These are phyloP conservation scores for Spisula solida DNA, from an alignment of 2,888 invertebrate species.

Conservation along the genomic window DNA sequence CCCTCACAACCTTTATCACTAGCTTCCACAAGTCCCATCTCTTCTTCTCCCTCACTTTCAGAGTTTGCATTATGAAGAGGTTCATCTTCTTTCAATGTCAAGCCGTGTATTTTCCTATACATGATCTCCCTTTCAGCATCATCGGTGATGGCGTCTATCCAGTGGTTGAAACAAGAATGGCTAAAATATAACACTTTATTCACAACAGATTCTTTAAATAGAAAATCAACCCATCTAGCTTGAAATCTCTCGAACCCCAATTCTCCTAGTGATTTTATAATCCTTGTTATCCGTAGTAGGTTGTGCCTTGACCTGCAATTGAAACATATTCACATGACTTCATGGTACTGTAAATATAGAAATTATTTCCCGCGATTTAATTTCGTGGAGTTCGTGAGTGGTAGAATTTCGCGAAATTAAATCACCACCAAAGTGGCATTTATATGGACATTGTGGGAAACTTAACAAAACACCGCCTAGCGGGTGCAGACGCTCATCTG, in stretches of 20 bases:
- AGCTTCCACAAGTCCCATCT: neutral
- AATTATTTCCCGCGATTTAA: too few relatives aligned
- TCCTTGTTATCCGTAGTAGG: slow-evolving; percentile 52
- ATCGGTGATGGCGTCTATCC: slow-evolving; percentile 37
- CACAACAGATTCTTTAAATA: neutral
- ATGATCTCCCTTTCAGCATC: neutral
- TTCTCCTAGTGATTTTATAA: slow-evolving; percentile 58
- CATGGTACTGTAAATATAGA: too few relatives aligned
- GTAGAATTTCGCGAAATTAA: too few relatives aligned
- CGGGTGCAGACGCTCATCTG: too few relatives aligned
- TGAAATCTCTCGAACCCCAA: slow-evolving; percentile 56
- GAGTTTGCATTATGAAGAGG: neutral
- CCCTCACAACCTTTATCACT: too few relatives aligned
- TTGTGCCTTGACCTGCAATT: slow-evolving; percentile 56
- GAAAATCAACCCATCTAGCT: slow-evolving; percentile 40
- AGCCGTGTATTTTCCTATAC: neutral
- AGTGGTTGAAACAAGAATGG: neutral
- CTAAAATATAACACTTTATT: neutral
- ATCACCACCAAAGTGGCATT: too few relatives aligned
- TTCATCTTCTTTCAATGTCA: neutral
- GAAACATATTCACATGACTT: neutral
- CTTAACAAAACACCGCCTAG: too few relatives aligned
- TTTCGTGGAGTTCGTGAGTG: too few relatives aligned
- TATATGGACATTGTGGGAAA: too few relatives aligned
- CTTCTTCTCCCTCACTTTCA: neutral